A percentile compares a stretch with the other conserved stretches of the same genome.
phyloP scores from a whole-genome alignment of 2,888 invertebrate genomes.

The Acanthosepion lycidas region DNA sequence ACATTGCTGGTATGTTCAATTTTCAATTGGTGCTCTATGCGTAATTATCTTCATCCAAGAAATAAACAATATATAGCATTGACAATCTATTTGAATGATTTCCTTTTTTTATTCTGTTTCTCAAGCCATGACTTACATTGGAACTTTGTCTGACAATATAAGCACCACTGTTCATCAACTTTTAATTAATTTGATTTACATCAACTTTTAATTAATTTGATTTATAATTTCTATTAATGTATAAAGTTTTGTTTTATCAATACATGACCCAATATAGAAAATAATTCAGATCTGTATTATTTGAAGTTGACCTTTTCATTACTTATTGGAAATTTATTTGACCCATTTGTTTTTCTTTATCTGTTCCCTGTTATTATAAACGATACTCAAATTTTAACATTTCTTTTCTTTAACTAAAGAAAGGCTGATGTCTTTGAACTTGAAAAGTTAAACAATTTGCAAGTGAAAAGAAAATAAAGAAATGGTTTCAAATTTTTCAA shows the following conservation, averaged over 20 bases:
- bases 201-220: background rate
- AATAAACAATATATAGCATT: background rate
- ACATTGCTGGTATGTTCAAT: background rate
- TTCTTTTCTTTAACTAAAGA: no score
- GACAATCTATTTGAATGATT: background rate
- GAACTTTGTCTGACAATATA: background rate
- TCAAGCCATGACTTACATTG: background rate
- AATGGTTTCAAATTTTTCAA: no score
- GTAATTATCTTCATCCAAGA: background rate
- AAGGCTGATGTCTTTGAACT: no score
- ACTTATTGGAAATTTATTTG: no score
- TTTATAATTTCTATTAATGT: background rate
- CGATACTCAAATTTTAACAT: no score
- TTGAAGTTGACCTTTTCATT: no score
- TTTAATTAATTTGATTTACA: background rate
- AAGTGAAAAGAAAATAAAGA: no score
- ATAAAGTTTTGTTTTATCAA: background rate
- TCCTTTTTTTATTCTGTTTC: background rate
- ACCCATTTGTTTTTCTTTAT: no score
- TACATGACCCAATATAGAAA: background rate
- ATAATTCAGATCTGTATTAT: no score
- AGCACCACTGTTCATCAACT: background rate
- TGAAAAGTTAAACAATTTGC: no score
- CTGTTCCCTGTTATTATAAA: no score
- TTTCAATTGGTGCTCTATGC: background rate